These are phyloP conservation scores for Vireo altiloquus DNA, from an alignment of 2,113 vertebrate species.

Conservation along the genomic window DNA sequence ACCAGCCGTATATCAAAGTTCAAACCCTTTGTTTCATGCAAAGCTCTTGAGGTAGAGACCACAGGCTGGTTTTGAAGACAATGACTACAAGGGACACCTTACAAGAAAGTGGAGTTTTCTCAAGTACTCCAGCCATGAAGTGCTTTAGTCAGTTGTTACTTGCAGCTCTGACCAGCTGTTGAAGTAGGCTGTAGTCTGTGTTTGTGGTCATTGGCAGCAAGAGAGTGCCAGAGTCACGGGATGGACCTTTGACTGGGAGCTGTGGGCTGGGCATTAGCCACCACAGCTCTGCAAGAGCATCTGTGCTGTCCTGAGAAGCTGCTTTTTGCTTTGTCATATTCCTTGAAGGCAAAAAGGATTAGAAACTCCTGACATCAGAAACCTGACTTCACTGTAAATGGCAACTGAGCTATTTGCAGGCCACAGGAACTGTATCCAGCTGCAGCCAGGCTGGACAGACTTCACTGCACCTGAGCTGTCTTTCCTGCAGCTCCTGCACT, in stretches of 20 bases:
- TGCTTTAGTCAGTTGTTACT: background rate
- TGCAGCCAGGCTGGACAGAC: background rate
- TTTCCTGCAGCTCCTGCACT: background rate
- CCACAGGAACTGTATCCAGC: background rate
- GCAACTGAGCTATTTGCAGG: background rate
- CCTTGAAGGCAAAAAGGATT: background rate
- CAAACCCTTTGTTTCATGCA: background rate
- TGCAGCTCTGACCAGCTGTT: background rate
- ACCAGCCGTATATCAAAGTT: background rate
- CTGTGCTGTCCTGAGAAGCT: background rate
- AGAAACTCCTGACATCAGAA: background rate
- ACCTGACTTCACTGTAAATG: background rate
- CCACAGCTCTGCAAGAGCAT: background rate
- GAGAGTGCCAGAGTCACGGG: background rate
- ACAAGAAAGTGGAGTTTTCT: background rate
- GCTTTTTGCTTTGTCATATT: background rate
- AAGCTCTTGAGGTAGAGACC: background rate
- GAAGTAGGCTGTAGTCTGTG: background rate
- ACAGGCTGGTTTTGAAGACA: background rate
- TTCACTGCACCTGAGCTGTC: background rate
- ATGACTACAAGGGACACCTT: background rate
- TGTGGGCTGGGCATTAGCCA: background rate
- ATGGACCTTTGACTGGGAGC: background rate
- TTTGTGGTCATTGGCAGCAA: background rate
- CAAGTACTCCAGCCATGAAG: background rate